Percentiles rank a stretch among this genome's conserved stretches.
Conservation (phyloP, 1,140 invertebrate species). For the Aphaenogaster floridana region DNA sequence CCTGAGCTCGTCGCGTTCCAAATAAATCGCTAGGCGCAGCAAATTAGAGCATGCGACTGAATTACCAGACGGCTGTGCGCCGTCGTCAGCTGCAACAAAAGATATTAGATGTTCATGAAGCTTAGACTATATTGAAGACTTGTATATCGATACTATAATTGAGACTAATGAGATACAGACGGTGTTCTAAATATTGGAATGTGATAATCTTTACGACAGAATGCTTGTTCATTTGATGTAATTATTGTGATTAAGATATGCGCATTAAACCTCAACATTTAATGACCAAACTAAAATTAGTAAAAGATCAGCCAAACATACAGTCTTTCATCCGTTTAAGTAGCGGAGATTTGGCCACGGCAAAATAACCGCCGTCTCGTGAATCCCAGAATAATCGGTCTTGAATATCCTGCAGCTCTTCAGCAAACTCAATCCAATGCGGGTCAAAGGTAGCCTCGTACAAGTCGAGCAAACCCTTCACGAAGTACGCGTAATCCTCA, state of each 20-base stretch:
- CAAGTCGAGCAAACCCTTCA: slow-evolving; percentile 95
- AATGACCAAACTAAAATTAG: slow-evolving; percentile 53
- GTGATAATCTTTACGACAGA: slow-evolving; percentile 46
- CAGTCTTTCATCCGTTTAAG: slow-evolving; percentile 95
- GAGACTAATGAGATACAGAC: slow-evolving; percentile 56
- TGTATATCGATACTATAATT: background rate
- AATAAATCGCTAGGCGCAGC: slow-evolving; percentile 90
- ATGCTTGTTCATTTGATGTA: slow-evolving; percentile 30
- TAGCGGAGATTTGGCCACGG: slow-evolving; percentile 90
- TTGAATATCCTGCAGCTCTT: slow-evolving; percentile 93
- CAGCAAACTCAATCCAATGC: slow-evolving; percentile 93
- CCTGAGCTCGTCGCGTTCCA: slow-evolving; percentile 88
- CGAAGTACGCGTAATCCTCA: slow-evolving; percentile 95
- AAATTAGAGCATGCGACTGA: slow-evolving; percentile 95
- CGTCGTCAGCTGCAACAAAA: slow-evolving; percentile 94
- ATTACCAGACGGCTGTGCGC: slow-evolving; percentile 97
- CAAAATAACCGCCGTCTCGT: slow-evolving; percentile 92
- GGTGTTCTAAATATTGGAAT: slow-evolving; percentile 72
- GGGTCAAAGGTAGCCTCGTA: slow-evolving; percentile 94
- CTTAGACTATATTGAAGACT: background rate
- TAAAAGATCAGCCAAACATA: slow-evolving; percentile 80
- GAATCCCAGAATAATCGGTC: slow-evolving; percentile 96
- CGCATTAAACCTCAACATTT: background rate
- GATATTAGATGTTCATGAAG: slow-evolving; percentile 17
- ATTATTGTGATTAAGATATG: background rate